Evolutionary conservation across 2,888 invertebrate species (phyloP).

Genomic region (Eristalinus sepulchralis): DNA sequence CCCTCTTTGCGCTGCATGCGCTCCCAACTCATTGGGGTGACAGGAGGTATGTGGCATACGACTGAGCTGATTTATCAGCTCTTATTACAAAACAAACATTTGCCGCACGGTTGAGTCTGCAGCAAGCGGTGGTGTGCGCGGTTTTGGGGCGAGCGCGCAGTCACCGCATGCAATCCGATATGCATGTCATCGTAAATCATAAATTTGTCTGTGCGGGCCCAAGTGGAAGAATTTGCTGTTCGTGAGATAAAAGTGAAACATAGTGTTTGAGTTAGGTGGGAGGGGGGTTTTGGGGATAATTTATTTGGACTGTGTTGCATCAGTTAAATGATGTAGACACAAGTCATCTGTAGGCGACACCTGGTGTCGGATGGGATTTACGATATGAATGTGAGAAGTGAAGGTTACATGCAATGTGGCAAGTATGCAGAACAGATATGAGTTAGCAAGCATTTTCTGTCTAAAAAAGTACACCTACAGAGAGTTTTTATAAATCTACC

Average conservation of each 20-base stretch:
- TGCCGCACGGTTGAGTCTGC: conserved; percentile 59
- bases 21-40: background rate
- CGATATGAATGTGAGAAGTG: background rate
- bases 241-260: conserved; percentile 37
- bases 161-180: conserved; percentile 35
- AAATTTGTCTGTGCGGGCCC: conserved; percentile 54
- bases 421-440: background rate
- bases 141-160: conserved; percentile 7
- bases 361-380: background rate
- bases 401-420: background rate
- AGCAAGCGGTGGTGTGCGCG: conserved; percentile 1
- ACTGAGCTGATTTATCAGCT: conserved; percentile 62
- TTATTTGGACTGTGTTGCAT: background rate
- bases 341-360: background rate
- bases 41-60: conserved; percentile 23
- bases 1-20: background rate
- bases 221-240: conserved; percentile 47
- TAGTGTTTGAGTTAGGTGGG: background rate
- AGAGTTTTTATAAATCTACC: no score
- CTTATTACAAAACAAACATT: conserved; percentile 65
- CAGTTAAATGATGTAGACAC: background rate
- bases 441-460: no score
- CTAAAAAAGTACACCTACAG: no score
- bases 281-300: background rate
- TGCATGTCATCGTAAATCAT: conserved; percentile 66